phyloP scores from a whole-genome alignment of 2,113 vertebrate species.

The Amphilophus citrinellus region DNA sequence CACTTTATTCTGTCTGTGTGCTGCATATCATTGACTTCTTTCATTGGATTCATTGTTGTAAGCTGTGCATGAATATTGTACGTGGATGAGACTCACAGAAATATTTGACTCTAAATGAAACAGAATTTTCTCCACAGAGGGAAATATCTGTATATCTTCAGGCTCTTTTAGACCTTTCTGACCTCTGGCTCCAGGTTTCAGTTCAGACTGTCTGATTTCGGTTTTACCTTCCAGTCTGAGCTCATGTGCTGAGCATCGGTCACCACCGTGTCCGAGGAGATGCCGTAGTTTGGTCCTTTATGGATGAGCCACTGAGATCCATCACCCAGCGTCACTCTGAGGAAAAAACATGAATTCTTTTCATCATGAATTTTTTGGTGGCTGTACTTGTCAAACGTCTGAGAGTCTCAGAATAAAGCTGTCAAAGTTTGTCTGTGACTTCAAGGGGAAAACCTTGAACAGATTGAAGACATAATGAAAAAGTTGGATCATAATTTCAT shows the following conservation, averaged over 20 bases:
- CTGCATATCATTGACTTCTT: rapidly evolving
- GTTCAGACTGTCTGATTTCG: background rate
- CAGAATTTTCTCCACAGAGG: no score
- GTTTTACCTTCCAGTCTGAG: conserved; percentile 52
- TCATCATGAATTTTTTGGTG: no score
- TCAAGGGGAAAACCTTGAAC: background rate
- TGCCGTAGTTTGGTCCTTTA: conserved; percentile 62
- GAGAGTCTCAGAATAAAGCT: background rate
- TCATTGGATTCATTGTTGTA: no score
- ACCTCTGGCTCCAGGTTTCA: background rate
- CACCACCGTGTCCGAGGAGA: conserved; percentile 67
- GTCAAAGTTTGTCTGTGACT: background rate
- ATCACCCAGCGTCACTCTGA: conserved; percentile 69
- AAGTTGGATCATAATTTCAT: background rate
- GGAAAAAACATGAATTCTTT: background rate
- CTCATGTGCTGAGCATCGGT: conserved; percentile 59
- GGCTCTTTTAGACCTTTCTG: background rate
- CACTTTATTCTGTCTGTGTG: background rate
- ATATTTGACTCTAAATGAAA: background rate
- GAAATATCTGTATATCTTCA: background rate
- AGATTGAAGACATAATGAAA: background rate
- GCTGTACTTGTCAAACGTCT: background rate
- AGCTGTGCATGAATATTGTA: no score
- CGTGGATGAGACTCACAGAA: background rate
- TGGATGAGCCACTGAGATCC: conserved; percentile 69